Conservation (phyloP, 2,113 vertebrate genomes). For the Proteles cristata region DNA sequence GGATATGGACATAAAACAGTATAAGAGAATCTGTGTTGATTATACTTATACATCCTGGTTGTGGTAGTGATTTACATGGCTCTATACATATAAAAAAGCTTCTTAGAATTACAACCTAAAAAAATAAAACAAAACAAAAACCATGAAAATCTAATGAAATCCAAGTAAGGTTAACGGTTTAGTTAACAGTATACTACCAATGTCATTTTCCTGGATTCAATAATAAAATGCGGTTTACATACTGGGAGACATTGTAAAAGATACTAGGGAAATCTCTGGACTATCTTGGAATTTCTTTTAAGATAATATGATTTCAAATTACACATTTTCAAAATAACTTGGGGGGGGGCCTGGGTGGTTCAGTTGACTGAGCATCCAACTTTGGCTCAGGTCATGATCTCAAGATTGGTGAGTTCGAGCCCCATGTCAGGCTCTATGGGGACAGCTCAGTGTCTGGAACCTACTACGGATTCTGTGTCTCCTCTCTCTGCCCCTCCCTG, state of each 20-base stretch:
- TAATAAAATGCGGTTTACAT: neutral
- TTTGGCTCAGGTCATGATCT: too few species aligned
- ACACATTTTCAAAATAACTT: conserved; percentile 14
- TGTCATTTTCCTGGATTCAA: neutral
- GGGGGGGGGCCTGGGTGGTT: neutral
- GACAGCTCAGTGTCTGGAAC: too few species aligned
- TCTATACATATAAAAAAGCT: neutral
- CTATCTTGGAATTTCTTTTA: neutral
- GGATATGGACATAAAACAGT: neutral
- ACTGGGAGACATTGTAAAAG: neutral
- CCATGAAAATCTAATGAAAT: neutral
- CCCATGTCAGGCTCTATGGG: too few species aligned
- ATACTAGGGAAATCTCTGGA: neutral
- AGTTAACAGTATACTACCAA: neutral
- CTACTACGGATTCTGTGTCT: too few species aligned
- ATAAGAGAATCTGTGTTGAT: neutral
- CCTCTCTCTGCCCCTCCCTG: too few species aligned
- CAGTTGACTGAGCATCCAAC: too few species aligned
- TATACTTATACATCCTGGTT: neutral
- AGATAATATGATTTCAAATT: neutral
- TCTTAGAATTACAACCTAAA: neutral
- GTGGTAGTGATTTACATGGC: neutral
- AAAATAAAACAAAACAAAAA: neutral
- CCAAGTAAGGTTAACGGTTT: neutral
- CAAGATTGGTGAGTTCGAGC: too few species aligned